Conservation (phyloP, 2,888 invertebrate species). For the Cheilosia urbana region DNA sequence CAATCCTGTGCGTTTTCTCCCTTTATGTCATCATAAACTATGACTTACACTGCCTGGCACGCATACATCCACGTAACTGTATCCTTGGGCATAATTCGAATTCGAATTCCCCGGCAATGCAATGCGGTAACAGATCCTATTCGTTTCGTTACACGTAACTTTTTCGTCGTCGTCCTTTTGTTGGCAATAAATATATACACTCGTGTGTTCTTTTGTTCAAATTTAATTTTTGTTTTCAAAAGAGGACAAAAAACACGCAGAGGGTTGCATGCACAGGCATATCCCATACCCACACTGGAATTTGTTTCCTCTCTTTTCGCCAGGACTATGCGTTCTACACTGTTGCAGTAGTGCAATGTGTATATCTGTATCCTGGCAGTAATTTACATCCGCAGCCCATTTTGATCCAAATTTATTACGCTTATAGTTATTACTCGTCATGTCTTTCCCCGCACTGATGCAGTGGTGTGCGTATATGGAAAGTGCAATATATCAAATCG, state of each 20-base stretch:
- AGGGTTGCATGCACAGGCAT: conserved; percentile 38
- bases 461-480: conserved; percentile 18
- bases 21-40: conserved; percentile 45
- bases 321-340: conserved; percentile 5
- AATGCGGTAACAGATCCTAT: conserved; percentile 57
- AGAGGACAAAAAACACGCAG: conserved; percentile 16
- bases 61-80: neutral
- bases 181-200: conserved; percentile 50
- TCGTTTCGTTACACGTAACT: conserved; percentile 65
- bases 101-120: conserved; percentile 15
- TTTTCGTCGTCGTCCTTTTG: conserved; percentile 49
- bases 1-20: conserved; percentile 26
- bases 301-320: conserved; percentile 34
- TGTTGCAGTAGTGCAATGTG: too few relatives aligned
- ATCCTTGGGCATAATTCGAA: conserved; percentile 2
- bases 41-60: conserved; percentile 17
- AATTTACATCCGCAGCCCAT: conserved; percentile 60
- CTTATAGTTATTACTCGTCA: conserved; percentile 44
- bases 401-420: conserved; percentile 61
- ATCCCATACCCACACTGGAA: neutral
- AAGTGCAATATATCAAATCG: conserved; percentile 36
- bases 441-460: neutral
- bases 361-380: conserved; percentile 19
- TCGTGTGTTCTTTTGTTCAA: conserved; percentile 28
- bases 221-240: neutral